Conservation (phyloP, 2,113 vertebrate genomes). For the Taxidea taxus region DNA sequence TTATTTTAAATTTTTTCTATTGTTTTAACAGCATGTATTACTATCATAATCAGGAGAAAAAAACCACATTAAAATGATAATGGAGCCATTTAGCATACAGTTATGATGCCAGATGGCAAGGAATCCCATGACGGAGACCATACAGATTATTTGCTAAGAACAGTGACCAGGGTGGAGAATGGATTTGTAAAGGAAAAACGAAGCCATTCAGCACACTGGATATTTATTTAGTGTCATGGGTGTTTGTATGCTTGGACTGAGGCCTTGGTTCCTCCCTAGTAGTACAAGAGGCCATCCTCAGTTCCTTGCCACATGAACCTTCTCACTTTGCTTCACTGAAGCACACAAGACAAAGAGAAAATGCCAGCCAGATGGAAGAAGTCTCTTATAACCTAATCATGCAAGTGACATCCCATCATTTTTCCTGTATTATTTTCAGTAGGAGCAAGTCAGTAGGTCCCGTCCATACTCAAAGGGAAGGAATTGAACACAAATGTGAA, state of each 20-base stretch:
- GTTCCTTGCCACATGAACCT: neutral
- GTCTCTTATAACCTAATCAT: neutral
- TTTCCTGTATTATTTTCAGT: neutral
- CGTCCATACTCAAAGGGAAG: neutral
- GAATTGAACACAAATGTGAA: neutral
- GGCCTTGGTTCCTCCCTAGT: neutral
- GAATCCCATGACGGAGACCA: neutral
- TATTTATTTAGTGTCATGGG: neutral
- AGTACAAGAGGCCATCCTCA: neutral
- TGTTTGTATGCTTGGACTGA: neutral
- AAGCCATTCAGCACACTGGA: neutral
- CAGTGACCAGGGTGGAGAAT: neutral
- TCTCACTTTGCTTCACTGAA: neutral
- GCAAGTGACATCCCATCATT: neutral
- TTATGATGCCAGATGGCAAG: neutral
- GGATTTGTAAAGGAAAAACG: slow-evolving; percentile 2
- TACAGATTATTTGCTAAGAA: neutral
- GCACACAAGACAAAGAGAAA: neutral
- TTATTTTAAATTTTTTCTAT: neutral
- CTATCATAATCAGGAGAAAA: neutral
- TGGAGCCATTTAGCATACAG: neutral
- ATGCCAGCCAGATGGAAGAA: neutral
- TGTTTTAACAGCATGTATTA: neutral
- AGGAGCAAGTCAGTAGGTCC: neutral
- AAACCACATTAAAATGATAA: neutral